A percentile compares a stretch with the other conserved stretches of the same genome.
phyloP scores from a whole-genome alignment of 2,113 vertebrate species.

The Tenrec ecaudatus region DNA sequence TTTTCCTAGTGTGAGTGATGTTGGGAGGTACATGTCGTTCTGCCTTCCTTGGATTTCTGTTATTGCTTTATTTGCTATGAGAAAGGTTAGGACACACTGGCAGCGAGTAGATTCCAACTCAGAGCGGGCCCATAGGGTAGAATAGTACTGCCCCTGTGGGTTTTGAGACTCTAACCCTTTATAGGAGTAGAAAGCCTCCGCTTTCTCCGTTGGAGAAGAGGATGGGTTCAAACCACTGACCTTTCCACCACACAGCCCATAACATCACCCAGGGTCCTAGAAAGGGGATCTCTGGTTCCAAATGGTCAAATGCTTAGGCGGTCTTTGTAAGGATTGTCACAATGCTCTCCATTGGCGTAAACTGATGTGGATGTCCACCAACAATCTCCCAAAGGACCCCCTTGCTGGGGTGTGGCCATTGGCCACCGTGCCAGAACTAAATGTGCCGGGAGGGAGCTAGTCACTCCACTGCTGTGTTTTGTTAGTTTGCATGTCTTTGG shows the following conservation, averaged over 20 bases:
- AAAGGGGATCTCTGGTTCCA: neutral
- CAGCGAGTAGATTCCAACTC: no score
- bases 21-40: neutral
- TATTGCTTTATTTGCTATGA: neutral
- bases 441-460: fast-evolving
- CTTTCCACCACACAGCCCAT: no score
- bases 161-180: no score
- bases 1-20: neutral
- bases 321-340: neutral
- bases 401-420: fast-evolving
- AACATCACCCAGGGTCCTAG: neutral
- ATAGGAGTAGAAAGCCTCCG: no score
- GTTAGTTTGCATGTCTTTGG: neutral
- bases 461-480: fast-evolving
- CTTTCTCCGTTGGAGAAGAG: no score
- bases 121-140: no score
- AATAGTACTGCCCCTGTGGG: no score
- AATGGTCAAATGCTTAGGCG: neutral
- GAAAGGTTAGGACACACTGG: no score
- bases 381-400: fast-evolving
- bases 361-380: fast-evolving
- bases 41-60: neutral
- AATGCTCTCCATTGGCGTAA: fast-evolving
- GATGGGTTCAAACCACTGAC: no score
- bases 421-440: neutral